Conservation (phyloP, 2,888 invertebrate species). For the Heliconius ethilla region DNA sequence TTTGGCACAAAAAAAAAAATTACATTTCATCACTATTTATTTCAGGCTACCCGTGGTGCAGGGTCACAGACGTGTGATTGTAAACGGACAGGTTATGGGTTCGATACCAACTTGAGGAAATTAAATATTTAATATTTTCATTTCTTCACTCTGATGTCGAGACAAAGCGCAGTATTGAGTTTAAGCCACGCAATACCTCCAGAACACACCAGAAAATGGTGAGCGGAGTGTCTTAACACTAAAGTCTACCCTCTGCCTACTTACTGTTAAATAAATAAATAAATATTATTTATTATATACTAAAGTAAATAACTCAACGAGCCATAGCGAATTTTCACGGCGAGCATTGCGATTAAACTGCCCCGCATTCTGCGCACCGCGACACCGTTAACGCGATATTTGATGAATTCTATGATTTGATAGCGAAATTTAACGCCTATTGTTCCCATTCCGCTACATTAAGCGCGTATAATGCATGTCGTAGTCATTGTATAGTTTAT, state of each 20-base stretch:
- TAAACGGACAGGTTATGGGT: too few species aligned
- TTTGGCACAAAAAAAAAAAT: too few species aligned
- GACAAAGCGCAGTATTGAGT: too few species aligned
- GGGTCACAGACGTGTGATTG: too few species aligned
- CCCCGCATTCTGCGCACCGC: neutral
- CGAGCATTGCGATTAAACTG: neutral
- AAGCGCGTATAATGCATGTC: neutral
- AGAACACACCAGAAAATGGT: too few species aligned
- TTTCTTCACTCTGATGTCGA: too few species aligned
- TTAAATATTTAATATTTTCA: too few species aligned
- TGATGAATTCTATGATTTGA: conserved; percentile 16
- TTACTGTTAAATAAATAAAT: neutral
- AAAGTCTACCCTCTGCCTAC: neutral
- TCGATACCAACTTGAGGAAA: too few species aligned
- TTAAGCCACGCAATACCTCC: too few species aligned
- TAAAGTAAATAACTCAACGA: neutral
- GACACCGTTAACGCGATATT: conserved; percentile 16
- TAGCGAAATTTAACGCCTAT: conserved; percentile 16
- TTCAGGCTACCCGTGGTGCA: too few species aligned
- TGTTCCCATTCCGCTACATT: neutral
- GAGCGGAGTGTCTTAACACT: too few species aligned
- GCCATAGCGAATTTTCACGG: neutral
- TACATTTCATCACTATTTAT: too few species aligned
- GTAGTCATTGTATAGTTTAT: neutral
- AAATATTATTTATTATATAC: neutral